Base-by-base conservation (phyloP, 1,140 invertebrate species). In the Teleopsis dalmanni region DNA sequence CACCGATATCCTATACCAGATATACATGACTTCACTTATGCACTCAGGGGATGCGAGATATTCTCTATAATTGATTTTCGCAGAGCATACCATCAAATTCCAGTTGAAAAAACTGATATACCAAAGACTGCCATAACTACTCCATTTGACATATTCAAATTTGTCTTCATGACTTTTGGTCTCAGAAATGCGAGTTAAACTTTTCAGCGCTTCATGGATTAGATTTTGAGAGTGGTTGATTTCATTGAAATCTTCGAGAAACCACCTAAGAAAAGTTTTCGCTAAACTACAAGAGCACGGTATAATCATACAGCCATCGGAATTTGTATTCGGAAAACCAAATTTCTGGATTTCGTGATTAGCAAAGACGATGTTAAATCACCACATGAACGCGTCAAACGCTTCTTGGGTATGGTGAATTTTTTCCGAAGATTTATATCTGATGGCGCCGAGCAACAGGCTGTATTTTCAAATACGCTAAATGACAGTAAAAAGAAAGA, bases 31-130 rank as follows among this genome's bases (percentile, higher is more conserved):
- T 3, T 38, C 3, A n/a, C 9, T n/a, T 22, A 38, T 38, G 23
- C 8, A 19, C 16, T 18, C 18, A 4, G 4, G n/a, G 35, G 13
- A 8, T 19, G 22, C 18, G 6, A 37, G 6, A 13, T 37, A 4
- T 37, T 37, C 13, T 38, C 64, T 3, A 59, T 52, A 2, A 22
- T 80, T 1, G 76, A 80, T 57, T 42, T 77, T 2, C 34, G 47
- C 0, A 58, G 57, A 16, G 76, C 76, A 0, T 81, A 75, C 52
- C 68, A 72, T 52, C 74, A 72, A 46, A 62, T 72, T 2, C 66
- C 60, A 9, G 52, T 71, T 7, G 49, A 37, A 2, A 10, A 35
- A 60, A 48, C 41, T 9, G 60, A 67, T 36, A 54, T 68, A 13
- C 31, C 21, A 19, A 65, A 71, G 38, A 71, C 64, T 2, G 56